Percentiles rank a stretch among this genome's conserved stretches.
Conservation (phyloP, 2,113 vertebrate genomes). For the Numida meleagris region DNA sequence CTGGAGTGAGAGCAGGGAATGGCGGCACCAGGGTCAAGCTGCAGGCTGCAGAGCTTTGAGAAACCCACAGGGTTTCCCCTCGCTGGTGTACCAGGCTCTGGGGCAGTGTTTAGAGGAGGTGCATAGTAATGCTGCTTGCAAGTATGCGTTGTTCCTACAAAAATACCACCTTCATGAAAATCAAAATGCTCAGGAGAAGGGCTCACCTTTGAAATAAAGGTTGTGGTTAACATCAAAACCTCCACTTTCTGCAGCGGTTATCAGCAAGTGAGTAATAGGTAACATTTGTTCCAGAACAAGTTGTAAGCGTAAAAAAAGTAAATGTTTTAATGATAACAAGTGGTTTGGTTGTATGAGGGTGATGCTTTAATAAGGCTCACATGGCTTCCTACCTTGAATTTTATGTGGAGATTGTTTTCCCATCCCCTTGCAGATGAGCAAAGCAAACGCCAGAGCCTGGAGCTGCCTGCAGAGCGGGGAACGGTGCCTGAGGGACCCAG, state of each 20-base stretch:
- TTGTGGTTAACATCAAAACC: neutral
- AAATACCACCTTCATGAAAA: neutral
- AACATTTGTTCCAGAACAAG: neutral
- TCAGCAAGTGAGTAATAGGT: neutral
- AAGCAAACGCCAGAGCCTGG: fast-evolving
- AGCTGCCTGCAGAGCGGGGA: fast-evolving
- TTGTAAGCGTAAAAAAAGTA: neutral
- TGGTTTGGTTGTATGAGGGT: neutral
- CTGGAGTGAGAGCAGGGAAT: conserved; percentile 7
- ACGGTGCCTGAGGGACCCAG: neutral
- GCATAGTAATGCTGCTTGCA: neutral
- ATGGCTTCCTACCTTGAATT: neutral
- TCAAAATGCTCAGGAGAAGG: neutral
- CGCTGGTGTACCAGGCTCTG: neutral
- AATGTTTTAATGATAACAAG: neutral
- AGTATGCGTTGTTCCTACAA: neutral
- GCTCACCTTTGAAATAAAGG: neutral
- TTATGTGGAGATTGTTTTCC: neutral
- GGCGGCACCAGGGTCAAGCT: neutral
- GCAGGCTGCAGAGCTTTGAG: neutral
- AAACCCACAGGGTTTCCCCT: neutral
- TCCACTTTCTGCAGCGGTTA: neutral
- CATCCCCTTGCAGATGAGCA: neutral
- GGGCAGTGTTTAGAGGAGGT: neutral
- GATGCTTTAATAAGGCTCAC: neutral